Evolutionary conservation across 1,140 invertebrate genomes (phyloP).

Genomic region (Coenobita brevimanus): DNA sequence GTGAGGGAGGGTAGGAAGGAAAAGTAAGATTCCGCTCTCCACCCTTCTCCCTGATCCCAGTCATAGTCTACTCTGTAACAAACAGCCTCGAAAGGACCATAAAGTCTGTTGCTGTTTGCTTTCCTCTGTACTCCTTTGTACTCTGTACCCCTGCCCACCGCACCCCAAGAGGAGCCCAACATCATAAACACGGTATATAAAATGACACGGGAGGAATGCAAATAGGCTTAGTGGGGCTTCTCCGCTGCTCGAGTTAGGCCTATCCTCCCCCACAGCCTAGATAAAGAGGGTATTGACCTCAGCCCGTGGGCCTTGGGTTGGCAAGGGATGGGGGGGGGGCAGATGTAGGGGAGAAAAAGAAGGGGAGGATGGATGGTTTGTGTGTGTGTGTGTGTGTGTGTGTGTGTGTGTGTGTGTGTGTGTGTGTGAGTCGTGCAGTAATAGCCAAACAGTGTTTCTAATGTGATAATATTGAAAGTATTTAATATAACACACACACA

Average conservation of each 20-base stretch:
- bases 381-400: too few relatives aligned
- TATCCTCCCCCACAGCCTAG: neutral
- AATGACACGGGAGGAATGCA: conserved; percentile 10
- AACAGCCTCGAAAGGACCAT: too few relatives aligned
- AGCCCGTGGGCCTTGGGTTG: neutral
- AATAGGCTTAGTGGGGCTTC: conserved; percentile 6
- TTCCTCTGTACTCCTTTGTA: too few relatives aligned
- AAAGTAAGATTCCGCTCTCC: neutral
- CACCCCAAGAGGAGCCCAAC: too few relatives aligned
- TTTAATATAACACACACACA: too few relatives aligned
- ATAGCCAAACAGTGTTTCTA: too few relatives aligned
- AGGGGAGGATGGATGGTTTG: too few relatives aligned
- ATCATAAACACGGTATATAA: neutral
- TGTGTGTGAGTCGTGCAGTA: conserved; percentile 9
- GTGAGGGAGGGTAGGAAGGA: neutral
- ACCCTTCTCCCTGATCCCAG: neutral
- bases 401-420: neutral
- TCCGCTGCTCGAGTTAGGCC: neutral
- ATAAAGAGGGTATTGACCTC: conserved; percentile 9
- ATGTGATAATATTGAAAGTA: too few relatives aligned
- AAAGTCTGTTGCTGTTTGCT: too few relatives aligned
- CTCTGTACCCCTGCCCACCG: too few relatives aligned
- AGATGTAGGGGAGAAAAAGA: too few relatives aligned
- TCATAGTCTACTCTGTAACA: too few relatives aligned
- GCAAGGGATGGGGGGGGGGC: neutral